Evolutionary conservation across 2,113 vertebrate species (phyloP), one percentile per base, ranked within the genome.

Genomic region (Cygnus atratus): DNA sequence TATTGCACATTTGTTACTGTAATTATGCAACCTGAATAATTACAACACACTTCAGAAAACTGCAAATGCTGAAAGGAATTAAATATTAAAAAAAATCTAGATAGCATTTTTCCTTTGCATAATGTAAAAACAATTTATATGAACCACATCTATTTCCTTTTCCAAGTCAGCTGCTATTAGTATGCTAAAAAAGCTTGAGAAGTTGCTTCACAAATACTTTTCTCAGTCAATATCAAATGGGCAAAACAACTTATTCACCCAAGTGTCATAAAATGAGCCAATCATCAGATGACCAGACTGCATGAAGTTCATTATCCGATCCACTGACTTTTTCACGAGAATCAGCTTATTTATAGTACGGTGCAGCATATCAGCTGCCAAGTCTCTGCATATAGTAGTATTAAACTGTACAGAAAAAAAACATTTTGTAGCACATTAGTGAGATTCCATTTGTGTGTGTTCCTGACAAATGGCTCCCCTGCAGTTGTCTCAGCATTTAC

Each of bases 391-490:
- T 71, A 66, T 3, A 67, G 76, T 77, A 66, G n/a, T 82, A 86
- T 46, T 80, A 93, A 78, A 72, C 75, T 75, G 57, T 81, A 94
- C 16, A 43, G 46, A 41, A 22, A 67, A 84, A 70, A 8, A 11
- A 16, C 24, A 70, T 91, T 85, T 88, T 92, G 26, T 37, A 44
- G 29, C 65, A 74, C 85, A 68, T 75, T 58, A 72, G 66, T 67
- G 50, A 94, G 58, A 66, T 95, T 95, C 89, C 85, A 90, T 94
- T 95, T 89, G 43, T 82, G 35, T 68, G n/a, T 68, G 57, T 7
- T 91, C 67, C 54, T 95, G 87, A 92, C 61, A 96, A 96, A 92
- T 84, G 65, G 83, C 65, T 76, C 83, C 77, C 80, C 77, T 70
- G 67, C 48, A 88, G 84, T 77, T 79, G 37, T 77, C 85, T 95